Conservation (phyloP, 2,888 invertebrate genomes). For the Cylloceria caligata region DNA sequence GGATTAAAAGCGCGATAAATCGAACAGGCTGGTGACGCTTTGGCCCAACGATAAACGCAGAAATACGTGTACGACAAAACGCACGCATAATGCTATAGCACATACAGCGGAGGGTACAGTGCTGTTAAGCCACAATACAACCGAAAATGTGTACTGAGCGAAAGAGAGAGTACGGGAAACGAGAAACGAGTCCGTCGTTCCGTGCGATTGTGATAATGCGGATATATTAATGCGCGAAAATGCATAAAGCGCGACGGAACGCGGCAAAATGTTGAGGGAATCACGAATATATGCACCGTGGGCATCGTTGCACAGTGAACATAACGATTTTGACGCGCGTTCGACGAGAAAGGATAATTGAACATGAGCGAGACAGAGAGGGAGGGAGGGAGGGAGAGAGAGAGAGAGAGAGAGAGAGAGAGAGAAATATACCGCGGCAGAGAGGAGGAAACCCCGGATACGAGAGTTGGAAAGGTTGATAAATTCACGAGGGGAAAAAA, state of each 20-base stretch:
- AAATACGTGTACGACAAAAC: slow-evolving; percentile 43
- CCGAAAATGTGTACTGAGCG: slow-evolving; percentile 32
- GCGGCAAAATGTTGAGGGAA: slow-evolving; percentile 73
- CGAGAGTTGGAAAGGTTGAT: slow-evolving; percentile 58
- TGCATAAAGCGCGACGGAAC: slow-evolving; percentile 74
- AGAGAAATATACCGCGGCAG: slow-evolving; percentile 55
- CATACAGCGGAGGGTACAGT: slow-evolving; percentile 25
- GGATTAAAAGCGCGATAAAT: slow-evolving; percentile 69
- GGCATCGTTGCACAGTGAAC: slow-evolving; percentile 32
- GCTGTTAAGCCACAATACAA: slow-evolving; percentile 61
- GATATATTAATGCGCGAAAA: slow-evolving; percentile 77
- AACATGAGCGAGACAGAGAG: slow-evolving; percentile 57
- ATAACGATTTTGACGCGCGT: slow-evolving; percentile 61
- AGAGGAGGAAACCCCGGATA: slow-evolving; percentile 57
- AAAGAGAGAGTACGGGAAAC: slow-evolving; percentile 34
- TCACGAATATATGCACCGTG: slow-evolving; percentile 43
- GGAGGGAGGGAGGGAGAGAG: slow-evolving; percentile 48
- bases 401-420: slow-evolving; percentile 57
- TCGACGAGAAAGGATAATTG: slow-evolving; percentile 45
- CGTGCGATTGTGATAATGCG: slow-evolving; percentile 78
- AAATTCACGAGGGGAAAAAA: slow-evolving; percentile 64
- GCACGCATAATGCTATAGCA: slow-evolving; percentile 32
- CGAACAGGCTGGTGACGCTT: slow-evolving; percentile 22
- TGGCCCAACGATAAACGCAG: slow-evolving; percentile 44
- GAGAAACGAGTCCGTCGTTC: slow-evolving; percentile 68